Evolutionary conservation across 2,797 vertebrate species (phyloP), one percentile per base, ranked within the genome.

Genomic region (Lithobates pipiens): DNA sequence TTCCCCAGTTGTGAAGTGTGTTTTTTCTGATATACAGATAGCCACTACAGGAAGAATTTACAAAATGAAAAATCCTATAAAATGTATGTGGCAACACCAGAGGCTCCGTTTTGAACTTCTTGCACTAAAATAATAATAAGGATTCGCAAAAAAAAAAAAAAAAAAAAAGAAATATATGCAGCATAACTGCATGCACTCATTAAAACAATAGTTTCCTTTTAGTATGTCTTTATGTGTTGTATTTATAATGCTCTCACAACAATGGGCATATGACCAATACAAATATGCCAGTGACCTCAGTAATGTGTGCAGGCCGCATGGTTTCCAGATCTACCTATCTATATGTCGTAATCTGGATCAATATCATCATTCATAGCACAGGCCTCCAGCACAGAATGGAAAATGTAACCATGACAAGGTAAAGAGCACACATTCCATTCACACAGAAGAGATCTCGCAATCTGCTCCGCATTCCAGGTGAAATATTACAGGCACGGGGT

Each of bases 371-470:
- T 80, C 61, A 86, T 42, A 77, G 46, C 39, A 50, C 72, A 72
- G 73, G 65, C 81, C 78, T 86, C 50, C 74, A 54, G 63, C 29
- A 50, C 68, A 77, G 68, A 82, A 69, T 44, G 42, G 32, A 57
- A 39, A 77, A 25, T 50, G 54, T 71, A 85, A 77, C 39, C 29
- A 50, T 39, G n/a, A 42, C 23, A 76, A 73, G 85, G 16, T 65
- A 78, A 83, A 82, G 80, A 67, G 32, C 80, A 72, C 75, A 27
- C 80, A 83, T 83, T 82, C 80, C 76, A 72, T 74, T 82, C 85
- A 86, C 67, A 71, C 54, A 50, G 65, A 78, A 76, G 80, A 82
- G 42, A 70, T 65, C 32, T 25, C 77, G 74, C 61, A 82, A 77
- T 80, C 85, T 71, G 78, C 34, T 61, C 16, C 10, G 70, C 65